Percentiles rank a stretch among this genome's conserved stretches.
Conservation (phyloP, 2,888 invertebrate genomes). For the Vanessa cardui region DNA sequence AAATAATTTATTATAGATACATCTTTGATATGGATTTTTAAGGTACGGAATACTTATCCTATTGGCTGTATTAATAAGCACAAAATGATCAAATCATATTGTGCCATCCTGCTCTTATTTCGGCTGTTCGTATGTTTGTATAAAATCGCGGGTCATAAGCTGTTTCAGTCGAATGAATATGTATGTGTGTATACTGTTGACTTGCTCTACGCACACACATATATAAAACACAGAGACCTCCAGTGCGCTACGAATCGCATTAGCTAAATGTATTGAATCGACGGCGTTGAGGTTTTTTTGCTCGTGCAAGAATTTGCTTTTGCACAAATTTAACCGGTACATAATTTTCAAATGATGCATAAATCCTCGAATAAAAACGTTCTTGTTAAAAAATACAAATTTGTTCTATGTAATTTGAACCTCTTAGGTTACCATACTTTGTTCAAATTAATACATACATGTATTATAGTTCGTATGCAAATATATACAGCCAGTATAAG, state of each 20-base stretch:
- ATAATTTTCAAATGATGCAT: not conserved
- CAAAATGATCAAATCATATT: no score
- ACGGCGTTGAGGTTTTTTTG: slow-evolving; percentile 18
- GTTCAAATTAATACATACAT: no score
- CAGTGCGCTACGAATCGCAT: slow-evolving; percentile 36
- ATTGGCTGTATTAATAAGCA: no score
- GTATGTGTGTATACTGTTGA: not conserved
- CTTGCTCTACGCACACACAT: slow-evolving; percentile 23
- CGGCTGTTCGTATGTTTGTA: no score
- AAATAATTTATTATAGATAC: not conserved
- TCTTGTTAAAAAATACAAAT: not conserved
- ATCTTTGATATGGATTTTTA: no score
- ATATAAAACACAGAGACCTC: slow-evolving; percentile 12
- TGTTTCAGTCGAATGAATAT: not conserved
- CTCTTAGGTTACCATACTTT: no score
- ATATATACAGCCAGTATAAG: no score
- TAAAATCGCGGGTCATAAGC: not conserved
- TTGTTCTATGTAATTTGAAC: not conserved
- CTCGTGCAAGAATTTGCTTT: not conserved
- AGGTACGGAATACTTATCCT: no score
- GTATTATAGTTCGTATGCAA: no score
- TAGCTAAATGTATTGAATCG: slow-evolving; percentile 42
- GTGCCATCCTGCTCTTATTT: no score
- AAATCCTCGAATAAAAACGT: no score
- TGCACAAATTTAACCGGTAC: not conserved